Evolutionary conservation across 2,888 invertebrate species (phyloP).

Genomic region (Drosophila eohydei): DNA sequence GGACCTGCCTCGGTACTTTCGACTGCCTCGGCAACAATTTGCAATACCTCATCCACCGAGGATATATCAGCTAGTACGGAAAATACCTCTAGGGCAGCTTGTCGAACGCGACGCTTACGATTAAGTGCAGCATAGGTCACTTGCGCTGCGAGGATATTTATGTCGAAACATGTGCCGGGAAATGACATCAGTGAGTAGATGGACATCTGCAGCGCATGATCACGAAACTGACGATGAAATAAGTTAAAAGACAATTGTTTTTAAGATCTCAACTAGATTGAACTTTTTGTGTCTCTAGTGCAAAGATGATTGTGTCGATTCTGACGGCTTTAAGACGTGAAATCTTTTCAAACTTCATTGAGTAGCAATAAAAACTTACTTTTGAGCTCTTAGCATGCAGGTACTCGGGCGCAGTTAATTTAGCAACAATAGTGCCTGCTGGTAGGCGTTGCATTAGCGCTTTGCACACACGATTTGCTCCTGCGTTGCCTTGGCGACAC

Average conservation of each 20-base stretch:
- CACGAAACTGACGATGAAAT: conserved; percentile 86
- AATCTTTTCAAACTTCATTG: too few relatives aligned
- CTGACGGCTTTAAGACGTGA: too few relatives aligned
- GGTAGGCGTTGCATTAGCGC: conserved; percentile 85
- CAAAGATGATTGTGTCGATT: too few relatives aligned
- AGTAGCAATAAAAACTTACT: conserved; percentile 64
- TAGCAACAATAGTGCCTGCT: conserved; percentile 84
- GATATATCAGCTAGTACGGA: conserved; percentile 91
- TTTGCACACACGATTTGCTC: conserved; percentile 85
- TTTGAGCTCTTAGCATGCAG: conserved; percentile 85
- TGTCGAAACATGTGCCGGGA: conserved; percentile 91
- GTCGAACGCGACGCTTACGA: conserved; percentile 90
- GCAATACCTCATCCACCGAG: conserved; percentile 87
- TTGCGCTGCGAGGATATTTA: conserved; percentile 84
- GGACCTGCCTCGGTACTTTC: conserved; percentile 84
- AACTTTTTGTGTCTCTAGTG: too few relatives aligned
- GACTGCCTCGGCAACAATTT: conserved; percentile 87
- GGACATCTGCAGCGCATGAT: conserved; percentile 91
- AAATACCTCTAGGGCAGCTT: conserved; percentile 91
- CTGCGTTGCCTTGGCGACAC: conserved; percentile 84
- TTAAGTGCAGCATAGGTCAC: conserved; percentile 85
- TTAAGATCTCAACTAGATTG: neutral
- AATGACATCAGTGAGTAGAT: conserved; percentile 92
- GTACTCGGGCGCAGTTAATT: conserved; percentile 84
- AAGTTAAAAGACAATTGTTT: neutral